These are phyloP conservation scores for Eonycteris spelaea DNA, from an alignment of 2,113 vertebrate species.

Conservation along the genomic window DNA sequence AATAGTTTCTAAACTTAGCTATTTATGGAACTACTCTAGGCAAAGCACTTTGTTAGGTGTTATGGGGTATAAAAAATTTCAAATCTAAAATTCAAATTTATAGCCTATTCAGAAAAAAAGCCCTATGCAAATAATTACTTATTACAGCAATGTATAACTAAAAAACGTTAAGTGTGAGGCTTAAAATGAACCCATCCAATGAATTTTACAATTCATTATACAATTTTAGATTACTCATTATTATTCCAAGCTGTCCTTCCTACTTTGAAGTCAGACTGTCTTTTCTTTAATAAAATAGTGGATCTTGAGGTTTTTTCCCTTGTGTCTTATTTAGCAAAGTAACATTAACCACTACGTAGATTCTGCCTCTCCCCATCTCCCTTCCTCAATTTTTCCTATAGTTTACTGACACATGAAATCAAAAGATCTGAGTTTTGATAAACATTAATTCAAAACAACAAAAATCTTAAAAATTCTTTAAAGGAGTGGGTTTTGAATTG, in stretches of 20 bases:
- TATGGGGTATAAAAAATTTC: neutral
- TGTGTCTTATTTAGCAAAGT: neutral
- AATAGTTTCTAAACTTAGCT: neutral
- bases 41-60: neutral
- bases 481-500: neutral
- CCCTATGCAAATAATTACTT: neutral
- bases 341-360: neutral
- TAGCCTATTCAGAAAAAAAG: neutral
- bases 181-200: neutral
- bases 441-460: neutral
- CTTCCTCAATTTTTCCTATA: neutral
- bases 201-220: neutral
- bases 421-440: neutral
- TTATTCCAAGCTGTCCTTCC: neutral
- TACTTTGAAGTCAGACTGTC: neutral
- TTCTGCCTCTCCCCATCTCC: neutral
- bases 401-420: neutral
- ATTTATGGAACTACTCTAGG: neutral
- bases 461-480: neutral
- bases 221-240: conserved; percentile 1
- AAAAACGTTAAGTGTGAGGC: neutral
- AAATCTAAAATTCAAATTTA: conserved; percentile 27
- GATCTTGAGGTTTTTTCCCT: neutral
- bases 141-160: neutral
- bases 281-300: neutral